Base-by-base conservation (phyloP, 1,140 invertebrate species). In the Aphelenchoides besseyi region DNA sequence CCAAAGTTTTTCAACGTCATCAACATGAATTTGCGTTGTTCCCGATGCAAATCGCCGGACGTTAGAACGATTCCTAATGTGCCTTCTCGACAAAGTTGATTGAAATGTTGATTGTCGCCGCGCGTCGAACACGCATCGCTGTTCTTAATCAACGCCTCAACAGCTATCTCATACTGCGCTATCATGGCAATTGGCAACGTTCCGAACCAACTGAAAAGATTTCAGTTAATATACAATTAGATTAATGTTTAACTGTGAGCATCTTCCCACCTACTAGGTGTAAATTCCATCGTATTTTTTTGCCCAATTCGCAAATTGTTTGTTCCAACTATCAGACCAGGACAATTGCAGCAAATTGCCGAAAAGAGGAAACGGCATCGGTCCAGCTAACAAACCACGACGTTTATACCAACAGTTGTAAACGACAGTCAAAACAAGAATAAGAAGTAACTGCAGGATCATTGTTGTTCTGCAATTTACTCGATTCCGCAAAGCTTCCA, bases 1-100 rank as follows among this genome's bases (percentile, higher is more conserved):
- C 73, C 73, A 30, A 74, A 74, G n/a, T 69, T 35, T 29, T 57
- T 33, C n/a, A 74, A 64, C 23, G 61, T 53, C 52, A 72, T 32
- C 26, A 74, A n/a, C 30, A 63, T 36, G 68, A 74, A 74, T 57
- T 52, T 55, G 18, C 73, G 69, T 8, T 75, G 73, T 29, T 70
- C 52, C 23, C 72, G 28, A 74, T 74, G 76, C 16, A 69, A 18
- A 18, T 75, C 48, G 28, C 69, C 73, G 16, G 32, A 29, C 3
- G 73, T 62, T 16, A 71, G 63, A 23, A 63, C 37, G 3, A 74
- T 29, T 29, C 73, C 73, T 23, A 61, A 72, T 28, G 48, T 18
- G 2, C 71, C 71, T 3, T 41, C 71, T 37, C 66, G 16, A 16
- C 30, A 66, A 0, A 53, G 1, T 28, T 2, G n/a, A 3, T 66